phyloP scores from a whole-genome alignment of 2,888 invertebrate species.

The Epiblema foenella region DNA sequence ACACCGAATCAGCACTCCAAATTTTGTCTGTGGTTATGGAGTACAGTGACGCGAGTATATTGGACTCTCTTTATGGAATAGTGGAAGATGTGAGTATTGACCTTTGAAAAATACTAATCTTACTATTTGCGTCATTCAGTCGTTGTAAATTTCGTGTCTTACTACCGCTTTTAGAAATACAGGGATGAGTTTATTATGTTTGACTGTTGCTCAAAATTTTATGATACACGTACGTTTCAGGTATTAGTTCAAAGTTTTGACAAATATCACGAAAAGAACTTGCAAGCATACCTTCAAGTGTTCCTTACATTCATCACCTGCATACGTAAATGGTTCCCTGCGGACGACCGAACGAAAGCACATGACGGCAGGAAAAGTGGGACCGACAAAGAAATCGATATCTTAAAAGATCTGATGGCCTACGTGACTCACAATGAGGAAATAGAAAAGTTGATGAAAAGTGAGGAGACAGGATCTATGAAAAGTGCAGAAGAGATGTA shows the following conservation, averaged over 20 bases:
- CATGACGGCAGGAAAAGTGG: constrained; percentile 19
- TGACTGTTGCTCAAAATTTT: not conserved
- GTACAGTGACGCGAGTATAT: constrained; percentile 86
- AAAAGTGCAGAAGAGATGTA: constrained; percentile 82
- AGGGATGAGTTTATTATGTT: not conserved
- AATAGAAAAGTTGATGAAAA: constrained; percentile 63
- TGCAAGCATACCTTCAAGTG: constrained; percentile 87
- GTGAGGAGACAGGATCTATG: constrained; percentile 65
- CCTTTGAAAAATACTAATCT: not conserved
- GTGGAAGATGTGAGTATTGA: constrained; percentile 86
- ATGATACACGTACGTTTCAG: constrained; percentile 58
- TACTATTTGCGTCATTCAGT: not conserved
- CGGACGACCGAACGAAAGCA: constrained; percentile 35
- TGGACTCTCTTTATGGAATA: constrained; percentile 88
- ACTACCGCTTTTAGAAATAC: not conserved
- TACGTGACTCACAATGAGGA: constrained; percentile 68
- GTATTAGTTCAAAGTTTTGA: constrained; percentile 86
- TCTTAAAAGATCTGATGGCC: constrained; percentile 70
- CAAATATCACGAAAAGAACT: constrained; percentile 83
- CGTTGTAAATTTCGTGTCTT: not conserved
- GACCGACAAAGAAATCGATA: constrained; percentile 50
- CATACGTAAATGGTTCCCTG: constrained; percentile 84
- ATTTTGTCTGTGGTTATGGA: constrained; percentile 90
- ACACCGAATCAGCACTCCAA: constrained; percentile 87
- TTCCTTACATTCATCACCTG: constrained; percentile 88